Evolutionary conservation across 2,888 invertebrate genomes (phyloP).

Genomic region (Drosophila lutescens): DNA sequence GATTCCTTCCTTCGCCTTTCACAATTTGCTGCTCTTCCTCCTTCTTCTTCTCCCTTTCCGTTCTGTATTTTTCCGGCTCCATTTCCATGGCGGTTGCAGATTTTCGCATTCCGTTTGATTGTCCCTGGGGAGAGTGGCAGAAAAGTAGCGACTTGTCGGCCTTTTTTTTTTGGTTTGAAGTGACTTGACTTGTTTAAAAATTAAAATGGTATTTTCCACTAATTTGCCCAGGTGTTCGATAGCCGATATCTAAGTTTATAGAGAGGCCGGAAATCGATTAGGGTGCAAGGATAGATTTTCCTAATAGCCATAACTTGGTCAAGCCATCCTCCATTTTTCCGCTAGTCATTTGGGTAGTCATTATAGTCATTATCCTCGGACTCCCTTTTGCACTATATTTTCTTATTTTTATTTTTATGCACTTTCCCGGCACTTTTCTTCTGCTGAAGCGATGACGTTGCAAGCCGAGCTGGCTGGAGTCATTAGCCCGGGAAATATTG

Average conservation of each 20-base stretch:
- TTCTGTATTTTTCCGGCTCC: slow-evolving; percentile 21
- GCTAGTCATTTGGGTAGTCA: slow-evolving; percentile 34
- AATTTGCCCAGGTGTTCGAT: slow-evolving; percentile 8
- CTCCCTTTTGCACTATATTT: slow-evolving; percentile 14
- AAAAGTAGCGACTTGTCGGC: slow-evolving; percentile 4
- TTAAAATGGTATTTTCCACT: slow-evolving; percentile 13
- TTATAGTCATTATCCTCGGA: slow-evolving; percentile 36
- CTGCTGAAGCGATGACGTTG: slow-evolving; percentile 26
- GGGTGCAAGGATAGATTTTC: slow-evolving; percentile 7
- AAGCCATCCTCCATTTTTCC: slow-evolving; percentile 15
- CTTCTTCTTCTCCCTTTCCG: background rate
- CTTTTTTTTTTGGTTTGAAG: background rate
- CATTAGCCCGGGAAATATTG: slow-evolving; percentile 65
- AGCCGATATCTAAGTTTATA: background rate
- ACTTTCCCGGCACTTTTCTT: slow-evolving; percentile 1
- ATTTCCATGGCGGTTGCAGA: slow-evolving; percentile 30
- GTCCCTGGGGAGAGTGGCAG: slow-evolving; percentile 18
- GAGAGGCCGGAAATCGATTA: slow-evolving; percentile 16
- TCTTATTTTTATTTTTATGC: slow-evolving; percentile 23
- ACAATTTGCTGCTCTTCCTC: slow-evolving; percentile 5
- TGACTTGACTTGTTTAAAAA: slow-evolving; percentile 10
- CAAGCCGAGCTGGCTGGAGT: slow-evolving; percentile 42
- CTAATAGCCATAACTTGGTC: slow-evolving; percentile 23
- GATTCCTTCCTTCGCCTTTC: slow-evolving; percentile 8
- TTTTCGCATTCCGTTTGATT: slow-evolving; percentile 67